Evolutionary conservation across 2,797 vertebrate species (phyloP), one percentile per base, ranked within the genome.

Genomic region (Prionace glauca): DNA sequence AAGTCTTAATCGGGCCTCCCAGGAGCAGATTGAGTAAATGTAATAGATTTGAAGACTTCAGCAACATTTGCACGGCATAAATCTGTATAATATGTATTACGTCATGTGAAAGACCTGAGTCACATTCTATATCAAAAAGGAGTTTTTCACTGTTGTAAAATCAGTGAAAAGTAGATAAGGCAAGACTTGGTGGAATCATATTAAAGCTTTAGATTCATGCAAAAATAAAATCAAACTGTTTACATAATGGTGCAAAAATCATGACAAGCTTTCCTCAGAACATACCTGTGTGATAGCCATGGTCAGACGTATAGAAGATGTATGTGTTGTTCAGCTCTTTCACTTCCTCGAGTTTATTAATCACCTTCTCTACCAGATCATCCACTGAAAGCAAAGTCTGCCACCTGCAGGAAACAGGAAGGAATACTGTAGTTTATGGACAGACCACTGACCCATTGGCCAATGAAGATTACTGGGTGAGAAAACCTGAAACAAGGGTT

Each of bases 281-380:
- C 91, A 0, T 18, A 98, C 98, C 98, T 96, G 98, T 97, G 97
- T 98, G 98, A 96, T 98, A 98, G 96, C 98, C 98, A 24, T 98
- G 97, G 96, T 98, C 98, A 0, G 98, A 98, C 0, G 97, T 97
- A 96, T 97, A 98, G 97, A 98, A 97, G 96, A 98, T 96, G 96
- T 98, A 98, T 14, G 98, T 98, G 97, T 98, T 97, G 96, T 98
- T 45, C 95, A 98, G 96, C 74, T 97, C 97, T 22, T 98, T 97
- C 0, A 97, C 32, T 0, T 96, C 96, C 0, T 97, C 96, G 0
- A 98, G 97, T 88, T 98, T 98, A 93, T 97, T 97, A 18, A 98
- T 97, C 96, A 98, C 96, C 67, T 41, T 62, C 96, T 97, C 98
- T 96, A 98, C 98, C 98, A 98, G 96, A 96, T 98, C 98, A 14